These are phyloP conservation scores for Bradypodion ventrale DNA, from an alignment of 2,797 vertebrate species.

Conservation along the genomic window DNA sequence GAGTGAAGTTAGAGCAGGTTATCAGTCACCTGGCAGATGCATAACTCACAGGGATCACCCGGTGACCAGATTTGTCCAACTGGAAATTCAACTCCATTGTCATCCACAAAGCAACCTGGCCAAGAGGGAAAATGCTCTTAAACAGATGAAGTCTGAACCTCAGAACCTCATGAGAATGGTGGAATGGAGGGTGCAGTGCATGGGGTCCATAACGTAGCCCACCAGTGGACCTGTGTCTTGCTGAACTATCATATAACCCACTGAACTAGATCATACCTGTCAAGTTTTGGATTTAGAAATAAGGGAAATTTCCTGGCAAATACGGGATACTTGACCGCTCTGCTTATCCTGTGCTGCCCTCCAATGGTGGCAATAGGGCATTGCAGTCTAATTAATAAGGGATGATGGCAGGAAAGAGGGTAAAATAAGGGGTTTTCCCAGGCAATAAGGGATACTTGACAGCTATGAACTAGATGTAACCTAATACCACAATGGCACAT, in stretches of 20 bases:
- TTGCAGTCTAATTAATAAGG: too few species aligned
- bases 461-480: neutral
- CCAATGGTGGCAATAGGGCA: too few species aligned
- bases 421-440: too few species aligned
- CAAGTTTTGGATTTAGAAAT: too few species aligned
- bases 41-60: conserved; percentile 85
- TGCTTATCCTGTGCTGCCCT: too few species aligned
- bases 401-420: too few species aligned
- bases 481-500: neutral
- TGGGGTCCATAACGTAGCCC: neutral
- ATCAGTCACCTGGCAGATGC: conserved; percentile 85
- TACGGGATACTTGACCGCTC: too few species aligned
- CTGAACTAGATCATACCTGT: neutral
- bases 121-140: neutral
- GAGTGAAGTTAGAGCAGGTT: conserved; percentile 73
- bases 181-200: fast-evolving
- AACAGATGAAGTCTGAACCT: neutral
- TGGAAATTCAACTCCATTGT: conserved; percentile 81
- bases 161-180: neutral
- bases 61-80: conserved; percentile 85
- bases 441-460: too few species aligned
- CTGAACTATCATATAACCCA: neutral
- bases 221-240: neutral
- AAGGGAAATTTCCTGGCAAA: too few species aligned
- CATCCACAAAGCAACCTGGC: conserved; percentile 80